phyloP scores from a whole-genome alignment of 2,797 vertebrate genomes.

The Pangasius krempfi region DNA sequence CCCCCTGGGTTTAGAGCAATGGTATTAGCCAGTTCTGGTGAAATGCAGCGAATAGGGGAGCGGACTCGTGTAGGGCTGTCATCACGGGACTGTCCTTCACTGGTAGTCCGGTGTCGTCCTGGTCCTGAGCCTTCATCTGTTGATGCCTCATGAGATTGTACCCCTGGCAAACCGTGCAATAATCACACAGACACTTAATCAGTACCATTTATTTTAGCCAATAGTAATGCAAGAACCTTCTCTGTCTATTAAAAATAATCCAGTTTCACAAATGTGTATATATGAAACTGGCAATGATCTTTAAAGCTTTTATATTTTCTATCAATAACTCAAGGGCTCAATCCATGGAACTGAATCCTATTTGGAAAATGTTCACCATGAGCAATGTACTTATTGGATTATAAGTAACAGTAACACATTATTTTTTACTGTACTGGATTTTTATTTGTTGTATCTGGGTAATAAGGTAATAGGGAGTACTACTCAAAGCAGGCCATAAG shows the following conservation, averaged over 20 bases:
- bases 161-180: slow-evolving; percentile 73
- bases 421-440: too few relatives aligned
- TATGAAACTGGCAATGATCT: background rate
- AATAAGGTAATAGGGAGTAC: background rate
- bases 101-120: slow-evolving; percentile 76
- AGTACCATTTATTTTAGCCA: background rate
- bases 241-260: background rate
- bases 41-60: slow-evolving; percentile 90
- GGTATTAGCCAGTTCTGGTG: slow-evolving; percentile 92
- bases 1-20: slow-evolving; percentile 95
- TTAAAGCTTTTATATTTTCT: background rate
- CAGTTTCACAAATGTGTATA: too few relatives aligned
- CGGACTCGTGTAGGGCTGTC: slow-evolving; percentile 75
- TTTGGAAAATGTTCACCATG: background rate
- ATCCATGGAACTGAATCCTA: background rate
- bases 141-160: slow-evolving; percentile 78
- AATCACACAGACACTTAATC: background rate
- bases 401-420: background rate
- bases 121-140: slow-evolving; percentile 72
- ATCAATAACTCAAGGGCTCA: background rate
- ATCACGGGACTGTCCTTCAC: slow-evolving; percentile 84
- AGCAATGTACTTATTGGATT: background rate
- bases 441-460: background rate
- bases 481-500: slow-evolving; percentile 36
- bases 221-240: background rate